Conservation (phyloP, 2,113 vertebrate species). For the Candoia aspera region DNA sequence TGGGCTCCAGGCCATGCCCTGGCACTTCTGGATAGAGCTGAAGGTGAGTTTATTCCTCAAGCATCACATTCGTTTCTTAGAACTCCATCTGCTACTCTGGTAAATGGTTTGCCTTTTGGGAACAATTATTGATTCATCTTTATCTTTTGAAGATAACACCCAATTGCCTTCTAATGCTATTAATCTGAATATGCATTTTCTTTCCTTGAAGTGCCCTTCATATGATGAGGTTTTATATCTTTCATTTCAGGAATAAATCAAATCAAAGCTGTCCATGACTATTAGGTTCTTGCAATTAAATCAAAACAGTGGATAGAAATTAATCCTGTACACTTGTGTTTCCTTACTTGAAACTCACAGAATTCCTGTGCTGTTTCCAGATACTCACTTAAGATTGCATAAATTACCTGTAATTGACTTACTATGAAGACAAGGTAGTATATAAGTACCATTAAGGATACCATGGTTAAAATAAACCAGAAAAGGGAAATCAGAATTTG, state of each 20-base stretch:
- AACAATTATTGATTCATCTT: neutral
- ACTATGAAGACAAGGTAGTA: neutral
- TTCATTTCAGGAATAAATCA: neutral
- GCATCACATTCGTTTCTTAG: neutral
- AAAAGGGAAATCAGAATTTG: neutral
- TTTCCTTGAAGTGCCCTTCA: neutral
- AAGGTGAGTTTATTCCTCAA: constrained; percentile 73
- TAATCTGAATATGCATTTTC: neutral
- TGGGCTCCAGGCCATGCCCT: constrained; percentile 82
- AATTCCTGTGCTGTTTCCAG: neutral
- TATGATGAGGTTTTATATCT: neutral
- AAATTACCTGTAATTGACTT: neutral
- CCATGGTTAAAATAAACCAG: neutral
- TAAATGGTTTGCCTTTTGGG: neutral
- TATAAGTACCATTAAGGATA: neutral
- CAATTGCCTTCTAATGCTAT: neutral
- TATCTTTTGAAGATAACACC: neutral
- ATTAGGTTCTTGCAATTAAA: neutral
- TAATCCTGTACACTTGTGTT: neutral
- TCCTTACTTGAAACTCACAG: neutral
- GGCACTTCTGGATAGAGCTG: constrained; percentile 94
- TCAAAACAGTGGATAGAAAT: neutral
- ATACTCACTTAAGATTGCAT: neutral
- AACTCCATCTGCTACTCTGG: neutral
- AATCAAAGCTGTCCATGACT: neutral